Conservation (phyloP, 2,113 vertebrate genomes). For the Geothlypis trichas region DNA sequence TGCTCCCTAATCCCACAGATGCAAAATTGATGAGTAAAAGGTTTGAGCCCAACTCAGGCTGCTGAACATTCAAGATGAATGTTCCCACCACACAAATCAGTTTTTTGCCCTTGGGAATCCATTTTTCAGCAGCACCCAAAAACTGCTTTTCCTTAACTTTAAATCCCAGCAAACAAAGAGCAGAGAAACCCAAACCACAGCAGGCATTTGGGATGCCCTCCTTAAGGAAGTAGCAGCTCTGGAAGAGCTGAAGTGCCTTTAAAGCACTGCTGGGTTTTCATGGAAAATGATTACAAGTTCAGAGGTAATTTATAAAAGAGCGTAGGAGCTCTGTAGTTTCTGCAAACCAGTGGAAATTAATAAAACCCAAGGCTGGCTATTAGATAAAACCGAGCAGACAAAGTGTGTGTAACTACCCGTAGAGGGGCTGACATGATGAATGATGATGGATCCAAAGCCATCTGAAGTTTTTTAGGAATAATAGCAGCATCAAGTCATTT, state of each 20-base stretch:
- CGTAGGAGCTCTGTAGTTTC: not conserved
- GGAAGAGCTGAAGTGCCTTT: not conserved
- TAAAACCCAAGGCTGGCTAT: conserved; percentile 16
- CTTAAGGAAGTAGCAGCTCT: not conserved
- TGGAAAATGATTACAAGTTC: not conserved
- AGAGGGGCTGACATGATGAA: conserved; percentile 36
- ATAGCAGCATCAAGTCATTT: conserved; percentile 6
- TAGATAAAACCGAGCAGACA: conserved; percentile 9
- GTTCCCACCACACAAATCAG: not conserved
- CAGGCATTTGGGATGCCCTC: not conserved
- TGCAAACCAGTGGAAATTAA: conserved; percentile 33
- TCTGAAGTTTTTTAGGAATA: conserved; percentile 19
- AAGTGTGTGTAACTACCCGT: conserved; percentile 3
- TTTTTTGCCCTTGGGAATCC: not conserved
- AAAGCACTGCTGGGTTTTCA: not conserved
- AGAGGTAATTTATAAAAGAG: not conserved
- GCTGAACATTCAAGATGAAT: not conserved
- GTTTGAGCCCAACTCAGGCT: not conserved
- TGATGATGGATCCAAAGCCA: conserved; percentile 21
- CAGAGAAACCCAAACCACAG: not conserved
- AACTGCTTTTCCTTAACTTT: not conserved
- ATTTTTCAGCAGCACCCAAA: not conserved
- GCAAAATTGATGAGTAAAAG: not conserved
- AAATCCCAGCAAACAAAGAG: not conserved
- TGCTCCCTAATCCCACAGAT: not conserved